A percentile compares a stretch with the other conserved stretches of the same genome.
These are phyloP conservation scores for Schizopygopsis pylzovi DNA, from an alignment of 2,797 vertebrate genomes.

Conservation along the genomic window DNA sequence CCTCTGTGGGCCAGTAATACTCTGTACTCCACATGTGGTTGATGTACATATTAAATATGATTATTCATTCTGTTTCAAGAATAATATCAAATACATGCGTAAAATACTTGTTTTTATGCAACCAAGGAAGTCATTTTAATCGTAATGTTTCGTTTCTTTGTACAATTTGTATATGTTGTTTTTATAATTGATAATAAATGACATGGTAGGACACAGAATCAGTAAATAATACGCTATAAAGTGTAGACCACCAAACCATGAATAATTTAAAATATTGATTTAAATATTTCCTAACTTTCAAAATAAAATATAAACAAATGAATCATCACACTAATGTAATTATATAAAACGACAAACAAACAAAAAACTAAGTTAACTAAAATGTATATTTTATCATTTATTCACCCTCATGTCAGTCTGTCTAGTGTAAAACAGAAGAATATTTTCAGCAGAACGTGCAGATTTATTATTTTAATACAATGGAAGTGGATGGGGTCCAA, in stretches of 20 bases:
- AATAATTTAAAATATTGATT: neutral
- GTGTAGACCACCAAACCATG: neutral
- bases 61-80: no score
- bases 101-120: neutral
- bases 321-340: neutral
- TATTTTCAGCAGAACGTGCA: neutral
- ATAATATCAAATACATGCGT: neutral
- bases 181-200: neutral
- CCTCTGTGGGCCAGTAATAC: neutral
- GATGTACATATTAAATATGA: neutral
- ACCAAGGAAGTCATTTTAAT: neutral
- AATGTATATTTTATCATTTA: neutral
- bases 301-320: neutral
- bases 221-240: neutral
- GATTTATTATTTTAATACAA: neutral
- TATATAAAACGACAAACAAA: neutral
- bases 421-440: neutral
- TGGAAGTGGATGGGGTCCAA: neutral
- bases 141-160: neutral
- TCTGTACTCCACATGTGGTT: neutral
- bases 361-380: neutral
- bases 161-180: neutral
- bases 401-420: neutral
- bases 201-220: neutral
- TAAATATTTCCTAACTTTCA: neutral